These are phyloP conservation scores for Elysia chlorotica DNA, from an alignment of 1,140 invertebrate genomes.

Conservation along the genomic window DNA sequence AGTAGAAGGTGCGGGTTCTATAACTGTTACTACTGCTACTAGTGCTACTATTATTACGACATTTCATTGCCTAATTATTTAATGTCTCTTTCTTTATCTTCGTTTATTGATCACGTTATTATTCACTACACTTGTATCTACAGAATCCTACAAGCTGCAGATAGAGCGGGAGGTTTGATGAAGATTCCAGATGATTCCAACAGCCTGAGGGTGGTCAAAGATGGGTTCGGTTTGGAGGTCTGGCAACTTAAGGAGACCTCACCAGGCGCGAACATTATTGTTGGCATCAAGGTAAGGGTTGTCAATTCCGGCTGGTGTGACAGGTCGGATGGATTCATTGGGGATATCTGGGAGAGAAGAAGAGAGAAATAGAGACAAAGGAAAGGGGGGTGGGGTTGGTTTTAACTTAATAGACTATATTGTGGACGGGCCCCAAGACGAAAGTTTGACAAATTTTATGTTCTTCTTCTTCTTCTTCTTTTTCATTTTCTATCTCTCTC, in stretches of 20 bases:
- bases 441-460: background rate
- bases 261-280: background rate
- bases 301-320: background rate
- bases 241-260: background rate
- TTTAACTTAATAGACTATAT: slow-evolving; percentile 10
- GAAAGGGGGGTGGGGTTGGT: no score
- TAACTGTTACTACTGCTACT: no score
- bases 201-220: slow-evolving; percentile 6
- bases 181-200: background rate
- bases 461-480: background rate
- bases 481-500: background rate
- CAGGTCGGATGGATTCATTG: no score
- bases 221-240: slow-evolving; percentile 9
- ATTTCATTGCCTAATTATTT: no score
- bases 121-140: no score
- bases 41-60: no score
- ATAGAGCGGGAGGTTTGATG: slow-evolving; percentile 3
- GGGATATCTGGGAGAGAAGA: no score
- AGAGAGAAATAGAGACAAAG: no score
- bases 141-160: background rate
- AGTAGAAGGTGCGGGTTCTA: no score
- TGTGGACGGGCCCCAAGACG: background rate
- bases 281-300: slow-evolving; percentile 14
- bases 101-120: no score
- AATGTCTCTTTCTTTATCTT: no score